A percentile compares a stretch with the other conserved stretches of the same genome.
phyloP scores from a whole-genome alignment of 2,797 vertebrate species.

The Arnoldichthys spilopterus region DNA sequence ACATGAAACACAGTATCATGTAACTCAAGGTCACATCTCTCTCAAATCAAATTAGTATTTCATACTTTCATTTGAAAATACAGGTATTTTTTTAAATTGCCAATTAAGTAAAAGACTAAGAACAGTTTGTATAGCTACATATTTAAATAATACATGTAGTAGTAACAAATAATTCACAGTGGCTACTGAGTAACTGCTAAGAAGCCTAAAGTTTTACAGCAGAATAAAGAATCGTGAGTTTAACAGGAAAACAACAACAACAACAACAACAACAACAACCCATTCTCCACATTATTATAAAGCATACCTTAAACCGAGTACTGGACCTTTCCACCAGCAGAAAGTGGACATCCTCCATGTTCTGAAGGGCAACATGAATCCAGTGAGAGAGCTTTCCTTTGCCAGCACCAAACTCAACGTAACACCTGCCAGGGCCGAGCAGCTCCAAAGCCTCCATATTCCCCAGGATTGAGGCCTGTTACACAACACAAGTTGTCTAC shows the following conservation, averaged over 20 bases:
- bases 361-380: conserved; percentile 87
- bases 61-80: no score
- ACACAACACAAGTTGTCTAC: conserved; percentile 1
- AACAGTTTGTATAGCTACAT: no score
- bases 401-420: conserved; percentile 96
- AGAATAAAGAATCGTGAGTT: not conserved
- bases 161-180: no score
- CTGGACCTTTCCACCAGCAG: conserved; percentile 92
- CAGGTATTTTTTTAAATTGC: not conserved
- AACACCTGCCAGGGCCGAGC: conserved; percentile 85
- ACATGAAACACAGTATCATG: no score
- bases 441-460: conserved; percentile 88
- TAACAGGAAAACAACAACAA: not conserved
- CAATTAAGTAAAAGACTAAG: no score
- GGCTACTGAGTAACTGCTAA: no score
- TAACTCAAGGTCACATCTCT: no score
- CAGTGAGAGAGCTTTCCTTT: conserved; percentile 95
- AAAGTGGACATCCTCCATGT: conserved; percentile 81
- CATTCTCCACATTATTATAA: not conserved
- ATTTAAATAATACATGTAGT: no score
- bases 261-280: no score
- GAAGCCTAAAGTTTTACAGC: no score
- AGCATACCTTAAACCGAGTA: conserved; percentile 90
- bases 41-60: no score
- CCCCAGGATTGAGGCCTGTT: conserved; percentile 92